Conservation (phyloP, 2,888 invertebrate species). For the Chrysina gloriosa region DNA sequence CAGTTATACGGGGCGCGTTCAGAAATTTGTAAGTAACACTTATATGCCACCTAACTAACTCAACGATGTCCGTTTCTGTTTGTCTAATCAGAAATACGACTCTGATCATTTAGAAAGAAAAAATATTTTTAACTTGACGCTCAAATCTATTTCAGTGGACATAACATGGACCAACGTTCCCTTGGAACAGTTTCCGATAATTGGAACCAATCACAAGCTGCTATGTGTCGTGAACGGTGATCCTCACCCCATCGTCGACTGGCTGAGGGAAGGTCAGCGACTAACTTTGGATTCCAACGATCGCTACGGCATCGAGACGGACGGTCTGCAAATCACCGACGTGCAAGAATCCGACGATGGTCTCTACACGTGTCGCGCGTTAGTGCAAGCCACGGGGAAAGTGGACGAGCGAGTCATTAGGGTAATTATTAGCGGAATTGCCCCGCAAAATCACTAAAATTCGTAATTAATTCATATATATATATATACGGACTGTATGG, state of each 20-base stretch:
- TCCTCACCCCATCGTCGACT: slow-evolving; percentile 87
- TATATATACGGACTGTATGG: too few relatives aligned
- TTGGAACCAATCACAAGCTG: slow-evolving; percentile 80
- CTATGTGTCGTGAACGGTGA: slow-evolving; percentile 87
- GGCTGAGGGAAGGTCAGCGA: slow-evolving; percentile 78
- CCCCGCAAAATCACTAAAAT: too few relatives aligned
- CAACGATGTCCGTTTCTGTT: too few relatives aligned
- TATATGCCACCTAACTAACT: too few relatives aligned
- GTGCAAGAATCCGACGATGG: slow-evolving; percentile 88
- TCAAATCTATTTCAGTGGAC: slow-evolving; percentile 71
- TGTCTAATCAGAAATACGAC: too few relatives aligned
- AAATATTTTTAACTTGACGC: background rate
- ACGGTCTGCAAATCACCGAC: slow-evolving; percentile 81
- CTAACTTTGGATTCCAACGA: slow-evolving; percentile 76
- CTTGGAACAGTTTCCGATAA: slow-evolving; percentile 82
- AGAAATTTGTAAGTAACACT: too few relatives aligned
- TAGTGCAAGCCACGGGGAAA: slow-evolving; percentile 84
- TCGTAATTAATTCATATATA: too few relatives aligned
- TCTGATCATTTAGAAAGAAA: background rate
- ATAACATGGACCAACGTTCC: slow-evolving; percentile 89
- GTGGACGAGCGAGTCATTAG: slow-evolving; percentile 81
- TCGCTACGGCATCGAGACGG: slow-evolving; percentile 78
- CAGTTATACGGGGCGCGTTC: too few relatives aligned
- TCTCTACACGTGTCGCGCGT: slow-evolving; percentile 87
- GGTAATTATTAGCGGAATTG: too few relatives aligned